A percentile compares a stretch with the other conserved stretches of the same genome.
Evolutionary conservation across 2,113 vertebrate genomes (phyloP).

Genomic region (Synchiropus splendidus): DNA sequence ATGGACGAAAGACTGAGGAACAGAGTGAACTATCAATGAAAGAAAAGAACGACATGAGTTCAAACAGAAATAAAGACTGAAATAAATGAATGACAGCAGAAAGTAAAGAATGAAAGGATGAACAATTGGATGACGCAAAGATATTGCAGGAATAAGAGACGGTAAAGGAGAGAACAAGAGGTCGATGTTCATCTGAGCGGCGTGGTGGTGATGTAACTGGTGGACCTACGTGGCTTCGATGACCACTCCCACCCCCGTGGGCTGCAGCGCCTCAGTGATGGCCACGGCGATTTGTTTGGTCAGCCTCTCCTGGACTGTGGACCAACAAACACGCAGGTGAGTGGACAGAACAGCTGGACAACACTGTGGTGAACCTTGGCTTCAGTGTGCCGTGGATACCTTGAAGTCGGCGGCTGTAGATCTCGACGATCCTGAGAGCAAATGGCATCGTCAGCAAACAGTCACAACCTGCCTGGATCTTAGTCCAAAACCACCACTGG

Average conservation of each 20-base stretch:
- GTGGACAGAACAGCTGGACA: not conserved
- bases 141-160: not conserved
- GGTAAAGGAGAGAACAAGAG: not conserved
- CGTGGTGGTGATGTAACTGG: too few species aligned
- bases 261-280: constrained; percentile 91
- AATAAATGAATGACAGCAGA: not conserved
- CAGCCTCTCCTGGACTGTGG: constrained; percentile 90
- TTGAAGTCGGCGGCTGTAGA: constrained; percentile 95
- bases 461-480: not conserved
- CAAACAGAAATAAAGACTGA: not conserved
- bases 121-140: too few species aligned
- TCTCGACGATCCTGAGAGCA: constrained; percentile 87
- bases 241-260: constrained; percentile 90
- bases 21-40: not conserved
- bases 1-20: not conserved
- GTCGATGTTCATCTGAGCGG: too few species aligned
- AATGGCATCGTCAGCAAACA: not conserved
- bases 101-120: too few species aligned
- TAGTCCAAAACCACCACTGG: not conserved
- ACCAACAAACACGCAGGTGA: constrained; percentile 10
- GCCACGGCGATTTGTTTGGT: constrained; percentile 96
- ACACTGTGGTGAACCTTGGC: not conserved
- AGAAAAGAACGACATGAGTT: not conserved
- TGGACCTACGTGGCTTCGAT: constrained; percentile 86
- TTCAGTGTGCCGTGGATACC: constrained; percentile 41